Evolutionary conservation across 1,140 invertebrate species (phyloP).

Genomic region (Drosophila parvula): DNA sequence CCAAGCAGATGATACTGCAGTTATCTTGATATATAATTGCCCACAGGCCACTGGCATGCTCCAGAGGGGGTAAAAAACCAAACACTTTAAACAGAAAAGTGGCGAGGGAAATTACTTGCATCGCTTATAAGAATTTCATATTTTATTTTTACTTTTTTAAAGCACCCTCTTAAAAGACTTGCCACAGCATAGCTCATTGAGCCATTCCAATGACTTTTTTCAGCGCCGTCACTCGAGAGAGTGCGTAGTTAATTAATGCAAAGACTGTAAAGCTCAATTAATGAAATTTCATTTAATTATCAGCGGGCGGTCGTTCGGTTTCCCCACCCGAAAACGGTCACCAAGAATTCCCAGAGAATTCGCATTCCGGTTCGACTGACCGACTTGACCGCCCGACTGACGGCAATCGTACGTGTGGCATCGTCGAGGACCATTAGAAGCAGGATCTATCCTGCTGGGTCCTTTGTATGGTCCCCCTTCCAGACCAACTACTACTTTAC

Average conservation of each 20-base stretch:
- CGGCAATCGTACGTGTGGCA: constrained; percentile 62
- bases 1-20: constrained; percentile 58
- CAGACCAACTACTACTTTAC: constrained; percentile 30
- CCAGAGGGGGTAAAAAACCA: background rate
- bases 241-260: constrained; percentile 55
- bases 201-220: constrained; percentile 10
- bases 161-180: background rate
- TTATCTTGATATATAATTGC: constrained; percentile 59
- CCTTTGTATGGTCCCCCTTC: constrained; percentile 12
- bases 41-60: background rate
- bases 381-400: constrained; percentile 23
- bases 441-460: constrained; percentile 26
- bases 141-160: background rate
- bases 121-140: background rate
- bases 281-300: constrained; percentile 79
- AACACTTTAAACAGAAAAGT: background rate
- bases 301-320: constrained; percentile 38
- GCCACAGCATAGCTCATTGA: constrained; percentile 12
- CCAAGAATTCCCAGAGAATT: constrained; percentile 18
- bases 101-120: background rate
- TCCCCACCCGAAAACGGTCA: constrained; percentile 6
- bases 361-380: background rate
- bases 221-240: constrained; percentile 2
- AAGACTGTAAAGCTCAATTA: constrained; percentile 68
- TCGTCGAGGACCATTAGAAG: constrained; percentile 54